Evolutionary conservation across 1,140 invertebrate genomes (phyloP), one percentile per base, ranked within the genome.

Genomic region (Bilobella aurantiaca): DNA sequence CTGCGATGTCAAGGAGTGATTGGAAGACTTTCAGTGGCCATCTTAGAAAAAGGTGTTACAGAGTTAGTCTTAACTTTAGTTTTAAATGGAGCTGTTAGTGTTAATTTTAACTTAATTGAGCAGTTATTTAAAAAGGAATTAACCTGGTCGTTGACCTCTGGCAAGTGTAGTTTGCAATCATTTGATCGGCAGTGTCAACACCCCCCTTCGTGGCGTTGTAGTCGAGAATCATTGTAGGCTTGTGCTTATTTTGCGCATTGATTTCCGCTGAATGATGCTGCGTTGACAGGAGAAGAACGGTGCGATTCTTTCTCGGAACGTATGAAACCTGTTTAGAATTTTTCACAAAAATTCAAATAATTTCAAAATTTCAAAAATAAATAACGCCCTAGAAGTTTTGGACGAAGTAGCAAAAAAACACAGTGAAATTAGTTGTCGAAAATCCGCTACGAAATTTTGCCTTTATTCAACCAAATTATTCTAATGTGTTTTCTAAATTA

Each of bases 161-260:
- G 31, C 29, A 61, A 25, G 30, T 61, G 31, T 32, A 61, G 12
- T 14, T 2, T n/a, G 3, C n/a, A 32, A 61, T n/a, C 62, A 63
- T 63, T 34, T 63, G 62, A 32, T 63, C 62, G 5, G 34, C 32
- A 2, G 62, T 63, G 29, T 63, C 62, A 21, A 63, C 62, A 1
- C 46, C 62, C 32, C 62, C 62, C 23, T 63, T 63, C 21, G 62
- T 63, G 8, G 16, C 21, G 32, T 63, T 63, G 30, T 63, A 63
- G 21, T 53, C 23, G 46, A 57, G 14, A 14, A 63, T 53, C 18
- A 63, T 57, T 32, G 53, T 27, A 3, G 62, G 62, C 49, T 56
- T 63, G 3, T 56, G 12, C 18, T 29, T 53, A 18, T 8, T 18
- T 31, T 63, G 21, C n/a, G 18, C 18, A 2, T 31, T 21, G 12